These are phyloP conservation scores for Pitangus sulphuratus DNA, from an alignment of 2,797 vertebrate genomes.

Conservation along the genomic window DNA sequence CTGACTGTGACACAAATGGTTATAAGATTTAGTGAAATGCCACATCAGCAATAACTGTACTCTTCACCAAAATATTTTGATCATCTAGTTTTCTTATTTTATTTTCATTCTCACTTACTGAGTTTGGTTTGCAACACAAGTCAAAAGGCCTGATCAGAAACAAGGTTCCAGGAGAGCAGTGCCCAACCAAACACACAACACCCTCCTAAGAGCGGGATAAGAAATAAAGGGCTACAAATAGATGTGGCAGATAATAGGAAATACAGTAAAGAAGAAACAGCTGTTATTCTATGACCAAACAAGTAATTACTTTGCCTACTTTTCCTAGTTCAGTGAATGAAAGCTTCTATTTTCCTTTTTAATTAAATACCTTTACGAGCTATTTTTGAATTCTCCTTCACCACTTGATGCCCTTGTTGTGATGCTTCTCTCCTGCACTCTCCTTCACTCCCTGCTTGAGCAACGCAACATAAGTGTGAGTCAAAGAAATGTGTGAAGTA, in stretches of 20 bases:
- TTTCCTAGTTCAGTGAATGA: background rate
- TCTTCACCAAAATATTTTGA: background rate
- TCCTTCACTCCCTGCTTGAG: background rate
- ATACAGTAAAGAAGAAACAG: background rate
- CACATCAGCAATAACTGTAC: background rate
- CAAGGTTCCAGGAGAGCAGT: background rate
- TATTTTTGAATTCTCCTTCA: background rate
- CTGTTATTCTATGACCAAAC: background rate
- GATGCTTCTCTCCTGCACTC: background rate
- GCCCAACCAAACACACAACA: background rate
- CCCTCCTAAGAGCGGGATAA: background rate
- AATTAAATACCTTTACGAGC: background rate
- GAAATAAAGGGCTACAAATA: background rate
- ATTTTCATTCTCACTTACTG: background rate
- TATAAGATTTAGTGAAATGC: background rate
- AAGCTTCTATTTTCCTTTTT: background rate
- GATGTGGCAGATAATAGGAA: background rate
- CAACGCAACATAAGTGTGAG: background rate
- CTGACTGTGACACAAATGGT: background rate
- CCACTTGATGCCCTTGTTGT: background rate
- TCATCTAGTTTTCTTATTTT: background rate
- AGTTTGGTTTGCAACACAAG: background rate
- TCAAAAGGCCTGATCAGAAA: background rate
- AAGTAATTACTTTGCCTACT: background rate
- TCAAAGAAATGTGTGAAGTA: slow-evolving; percentile 10